Evolutionary conservation across 2,113 vertebrate genomes (phyloP), one percentile per base, ranked within the genome.

Genomic region (Ia io): DNA sequence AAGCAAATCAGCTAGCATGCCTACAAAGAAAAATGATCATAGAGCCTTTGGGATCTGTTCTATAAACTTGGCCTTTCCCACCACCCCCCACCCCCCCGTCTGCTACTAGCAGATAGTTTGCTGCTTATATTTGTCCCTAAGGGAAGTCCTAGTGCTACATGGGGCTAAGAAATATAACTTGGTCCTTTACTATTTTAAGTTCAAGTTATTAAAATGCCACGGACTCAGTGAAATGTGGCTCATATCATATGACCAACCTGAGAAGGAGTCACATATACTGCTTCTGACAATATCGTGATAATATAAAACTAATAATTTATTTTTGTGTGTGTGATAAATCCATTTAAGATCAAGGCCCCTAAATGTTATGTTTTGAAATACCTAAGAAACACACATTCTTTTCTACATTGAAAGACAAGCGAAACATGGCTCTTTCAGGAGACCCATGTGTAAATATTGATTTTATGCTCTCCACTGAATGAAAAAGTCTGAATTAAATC

Each of bases 151-250:
- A 85, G 9, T 5, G 80, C 61, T 47, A 79, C 37, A 77, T n/a
- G 53, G 18, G 25, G 35, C 13, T 90, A 82, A 87, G 32, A 87
- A 86, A 78, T 88, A 63, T 42, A 74, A 49, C 65, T 79, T 91
- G 2, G 2, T 49, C 53, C 92, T 71, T 92, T 84, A 40, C 14
- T 56, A 90, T 65, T 95, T 94, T 87, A 96, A 96, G 61, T 83
- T 84, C 70, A 87, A 92, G 7, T 93, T 95, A 94, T 63, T 95
- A 88, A 94, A 88, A 92, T 76, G 56, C 56, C 9, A 28, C 44
- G 49, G 28, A 90, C 42, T 90, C 70, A 35, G 47, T 80, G 74
- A 70, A 84, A 79, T 91, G 9, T 77, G 28, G 49, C 35, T 70
- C 32, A 51, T 65, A 40, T 77, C 53, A 70, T 28, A 3, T 42